phyloP scores from a whole-genome alignment of 2,797 vertebrate species.

The Poeciliopsis presidionis region DNA sequence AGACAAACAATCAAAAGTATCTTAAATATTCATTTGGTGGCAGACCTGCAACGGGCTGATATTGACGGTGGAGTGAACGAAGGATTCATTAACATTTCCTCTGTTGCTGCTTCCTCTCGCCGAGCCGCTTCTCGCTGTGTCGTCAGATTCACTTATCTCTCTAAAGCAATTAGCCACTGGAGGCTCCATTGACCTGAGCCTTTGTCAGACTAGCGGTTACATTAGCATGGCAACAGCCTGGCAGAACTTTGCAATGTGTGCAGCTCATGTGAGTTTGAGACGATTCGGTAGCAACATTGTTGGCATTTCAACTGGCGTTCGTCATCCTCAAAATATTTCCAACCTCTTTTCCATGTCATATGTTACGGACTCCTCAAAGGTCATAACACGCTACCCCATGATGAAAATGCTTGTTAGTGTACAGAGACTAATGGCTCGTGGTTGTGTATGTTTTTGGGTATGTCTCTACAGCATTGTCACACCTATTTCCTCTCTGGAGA shows the following conservation, averaged over 20 bases:
- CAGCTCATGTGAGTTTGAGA: conserved; percentile 12
- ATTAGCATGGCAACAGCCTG: conserved; percentile 70
- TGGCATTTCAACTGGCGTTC: neutral
- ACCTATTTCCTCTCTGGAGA: neutral
- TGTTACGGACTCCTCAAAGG: neutral
- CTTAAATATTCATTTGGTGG: conserved; percentile 78
- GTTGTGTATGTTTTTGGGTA: neutral
- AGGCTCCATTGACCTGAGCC: conserved; percentile 76
- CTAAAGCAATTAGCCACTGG: conserved; percentile 81
- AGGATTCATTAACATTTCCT: conserved; percentile 79
- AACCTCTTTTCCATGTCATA: neutral
- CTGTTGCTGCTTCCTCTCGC: conserved; percentile 57
- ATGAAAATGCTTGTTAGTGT: neutral
- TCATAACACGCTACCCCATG: neutral
- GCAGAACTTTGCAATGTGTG: conserved; percentile 66
- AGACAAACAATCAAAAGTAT: conserved; percentile 71
- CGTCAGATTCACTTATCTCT: conserved; percentile 81
- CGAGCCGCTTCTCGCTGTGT: conserved; percentile 67
- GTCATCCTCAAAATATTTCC: neutral
- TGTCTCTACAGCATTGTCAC: neutral
- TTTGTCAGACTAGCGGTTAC: conserved; percentile 79
- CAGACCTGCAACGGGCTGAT: conserved; percentile 68
- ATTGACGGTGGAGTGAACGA: conserved; percentile 72
- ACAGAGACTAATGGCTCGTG: neutral
- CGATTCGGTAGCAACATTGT: neutral